Base-by-base conservation (phyloP, 2,797 vertebrate genomes). In the Xiphophorus birchmanni region DNA sequence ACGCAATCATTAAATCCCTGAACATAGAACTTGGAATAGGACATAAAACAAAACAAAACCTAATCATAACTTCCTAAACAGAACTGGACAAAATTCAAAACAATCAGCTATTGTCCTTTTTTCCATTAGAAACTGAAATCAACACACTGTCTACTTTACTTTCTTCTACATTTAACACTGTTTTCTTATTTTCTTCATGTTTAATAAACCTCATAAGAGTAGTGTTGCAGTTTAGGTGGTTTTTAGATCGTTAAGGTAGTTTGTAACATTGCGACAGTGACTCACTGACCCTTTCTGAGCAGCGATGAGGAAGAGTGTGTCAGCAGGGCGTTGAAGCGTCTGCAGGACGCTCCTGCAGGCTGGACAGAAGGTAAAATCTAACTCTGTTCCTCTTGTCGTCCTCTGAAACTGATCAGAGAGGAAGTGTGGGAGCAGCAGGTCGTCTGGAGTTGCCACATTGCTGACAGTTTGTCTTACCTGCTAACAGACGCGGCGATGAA, bases 381-480 rank as follows among this genome's bases (percentile, higher is more conserved):
- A 23, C 10, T 50, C 73, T 42, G 2, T 50, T 74, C 10, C 12
- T 74, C 73, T 40, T 54, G 48, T 74, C 21, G 13, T 74, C 8
- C 73, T 74, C 50, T 40, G 73, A 54, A 74, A 54, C 29, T 3
- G 0, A 26, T 74, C 72, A 48, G 29, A 73, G 32, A 13, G 73
- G 48, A 65, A 76, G 58, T 74, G 47, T 21, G 45, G 45, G 45
- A 71, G 73, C 29, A 35, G 73, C 73, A 74, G 73, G 73, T 73
- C 72, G 44, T 48, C 45, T 73, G 72, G 72, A 73, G 21, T 60
- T 48, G 50, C 72, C 72, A 48, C 44, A 48, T 48, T 48, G 72
- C 72, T 73, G 72, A 73, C 44, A 73, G 72, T 73, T 48, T 29
- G 69, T 48, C 72, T 48, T 48, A 73, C 72, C 87, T 88, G 87